Base-by-base conservation (phyloP, 2,888 invertebrate species). In the Yponomeuta evonymella region DNA sequence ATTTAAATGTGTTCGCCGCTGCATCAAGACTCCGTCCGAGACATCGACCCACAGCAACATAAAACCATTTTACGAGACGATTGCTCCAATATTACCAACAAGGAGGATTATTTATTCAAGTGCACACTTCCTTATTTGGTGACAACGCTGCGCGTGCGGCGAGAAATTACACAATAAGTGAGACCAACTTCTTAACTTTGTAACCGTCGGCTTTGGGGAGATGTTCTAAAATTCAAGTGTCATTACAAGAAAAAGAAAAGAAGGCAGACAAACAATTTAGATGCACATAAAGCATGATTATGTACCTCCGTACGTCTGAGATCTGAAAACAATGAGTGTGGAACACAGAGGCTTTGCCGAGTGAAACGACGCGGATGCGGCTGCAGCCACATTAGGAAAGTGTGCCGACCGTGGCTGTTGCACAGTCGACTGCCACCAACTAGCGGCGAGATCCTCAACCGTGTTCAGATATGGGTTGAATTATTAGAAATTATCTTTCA, bases 351-450 rank as follows among this genome's bases (percentile, higher is more conserved):
- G 9, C 30, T 43, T 15, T n/a, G 43, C 9, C 0, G 36, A 36
- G 67, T 33, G 67, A 67, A 67, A 67, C 30, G 51, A 58, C 51
- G 15, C 51, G 51, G 51, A 83, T 83, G 81, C 88, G 87, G 88
- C 88, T 87, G 81, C 81, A 79, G 81, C 83, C 81, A 77, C 79
- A 79, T 83, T 82, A 86, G 82, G 87, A 88, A 90, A 90, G 90
- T 90, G 82, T 86, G 88, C 79, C 89, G 68, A n/a, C 29, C 29
- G 82, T 58, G 15, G 51, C 78, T 80, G 78, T 81, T 77, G 78
- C 77, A 65, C 30, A 15, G 68, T n/a, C 15, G 30, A 70, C 58
- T 70, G 63, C 70, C 63, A 63, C 36, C 36, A 58, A 48, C 30
- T 65, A 67, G 12, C 23, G 43, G 67, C 10, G 65, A 36, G 48